Percentiles rank a stretch among this genome's conserved stretches.
Evolutionary conservation across 2,888 invertebrate species (phyloP).

Genomic region (Automeris io): DNA sequence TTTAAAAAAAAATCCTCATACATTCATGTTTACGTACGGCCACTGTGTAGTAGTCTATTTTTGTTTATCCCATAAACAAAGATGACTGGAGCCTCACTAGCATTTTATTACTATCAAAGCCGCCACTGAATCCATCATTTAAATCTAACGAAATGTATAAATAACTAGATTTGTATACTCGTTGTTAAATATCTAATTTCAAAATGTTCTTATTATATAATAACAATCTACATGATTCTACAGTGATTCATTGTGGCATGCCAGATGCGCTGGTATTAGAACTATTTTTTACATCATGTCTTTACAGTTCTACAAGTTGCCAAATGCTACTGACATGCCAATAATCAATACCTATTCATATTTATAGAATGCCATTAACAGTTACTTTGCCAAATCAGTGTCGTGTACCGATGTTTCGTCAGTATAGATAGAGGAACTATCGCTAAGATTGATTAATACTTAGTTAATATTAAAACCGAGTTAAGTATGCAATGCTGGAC

Average conservation of each 20-base stretch:
- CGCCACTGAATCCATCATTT: no score
- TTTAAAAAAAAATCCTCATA: no score
- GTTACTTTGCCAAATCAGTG: conserved; percentile 50
- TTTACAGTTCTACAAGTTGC: background rate
- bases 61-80: no score
- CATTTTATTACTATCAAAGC: no score
- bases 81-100: no score
- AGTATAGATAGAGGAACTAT: conserved; percentile 65
- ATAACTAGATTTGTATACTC: conserved; percentile 48
- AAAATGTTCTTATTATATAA: conserved; percentile 21
- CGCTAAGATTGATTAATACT: conserved; percentile 68
- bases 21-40: no score
- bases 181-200: conserved; percentile 38
- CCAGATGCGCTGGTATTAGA: conserved; percentile 11
- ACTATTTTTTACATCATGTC: background rate
- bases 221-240: conserved; percentile 22
- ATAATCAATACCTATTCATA: conserved; percentile 32
- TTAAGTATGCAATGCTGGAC: conserved; percentile 75
- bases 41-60: no score
- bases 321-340: conserved; percentile 14
- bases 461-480: conserved; percentile 70
- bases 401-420: conserved; percentile 60
- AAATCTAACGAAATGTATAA: conserved; percentile 25
- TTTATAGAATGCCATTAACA: conserved; percentile 17
- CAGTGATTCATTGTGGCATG: conserved; percentile 14